Base-by-base conservation (phyloP, 2,113 vertebrate species). In the Carlito syrichta region DNA sequence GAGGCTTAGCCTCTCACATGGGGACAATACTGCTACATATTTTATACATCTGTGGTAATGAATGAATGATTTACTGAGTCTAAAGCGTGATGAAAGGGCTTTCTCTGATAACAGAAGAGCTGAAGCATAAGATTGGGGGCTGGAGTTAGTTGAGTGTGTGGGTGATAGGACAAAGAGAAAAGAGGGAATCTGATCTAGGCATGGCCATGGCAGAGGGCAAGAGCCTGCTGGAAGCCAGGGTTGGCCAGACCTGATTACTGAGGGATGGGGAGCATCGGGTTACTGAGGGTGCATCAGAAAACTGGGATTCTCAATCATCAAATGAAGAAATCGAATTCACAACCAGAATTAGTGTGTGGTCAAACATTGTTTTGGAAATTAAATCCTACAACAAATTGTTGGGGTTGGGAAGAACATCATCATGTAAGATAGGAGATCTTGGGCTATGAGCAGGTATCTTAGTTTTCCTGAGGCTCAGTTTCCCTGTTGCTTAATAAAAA, bases 391-490 rank as follows among this genome's bases (percentile, higher is more conserved):
- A 84, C n/a, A 94, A 83, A 40, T 85, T 69, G 50, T 32, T 38
- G 60, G 77, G 25, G 45, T 43, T 83, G 10, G 20, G 76, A 98
- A 92, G 73, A 83, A 83, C 38, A 91, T 95, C 96, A 9, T 20
- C 27, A 25, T 68, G 23, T 45, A 89, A 50, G 54, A 74, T 10
- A 63, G 27, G 62, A 6, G 50, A 50, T 63, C 38, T 56, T 73
- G 43, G 62, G 81, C 48, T 22, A 3, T 40, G 52, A 30, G 30
- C 23, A 82, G 60, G 56, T 45, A 63, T 82, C 58, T 76, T 52
- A 6, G 22, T 38, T 43, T 85, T 54, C 87, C 32, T 83, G 68
- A 77, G 35, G 13, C 35, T 89, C 74, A 56, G 1, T n/a, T 86
- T 81, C 11, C 22, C 35, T 63, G 3, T 76, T 88, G 68, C 35